phyloP scores from a whole-genome alignment of 2,797 vertebrate genomes.

The Diceros bicornis region DNA sequence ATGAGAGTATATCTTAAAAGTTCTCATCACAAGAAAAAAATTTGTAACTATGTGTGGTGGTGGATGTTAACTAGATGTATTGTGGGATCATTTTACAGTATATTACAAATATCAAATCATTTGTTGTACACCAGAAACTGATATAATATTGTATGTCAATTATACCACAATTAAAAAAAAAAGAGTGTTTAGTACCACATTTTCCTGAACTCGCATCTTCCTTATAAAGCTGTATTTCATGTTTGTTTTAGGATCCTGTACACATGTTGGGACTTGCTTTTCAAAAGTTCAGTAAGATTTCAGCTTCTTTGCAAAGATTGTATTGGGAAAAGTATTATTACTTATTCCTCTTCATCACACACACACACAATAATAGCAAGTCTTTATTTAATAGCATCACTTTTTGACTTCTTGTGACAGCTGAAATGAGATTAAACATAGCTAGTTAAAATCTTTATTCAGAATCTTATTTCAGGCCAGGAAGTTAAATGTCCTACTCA shows the following conservation, averaged over 20 bases:
- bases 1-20: slow-evolving; percentile 10
- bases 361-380: not conserved
- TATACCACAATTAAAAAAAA: not conserved
- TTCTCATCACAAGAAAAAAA: not conserved
- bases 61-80: not conserved
- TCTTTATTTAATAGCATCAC: slow-evolving; percentile 55
- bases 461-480: slow-evolving; percentile 44
- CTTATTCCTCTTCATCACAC: not conserved
- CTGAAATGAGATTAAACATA: slow-evolving; percentile 63
- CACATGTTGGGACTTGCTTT: slow-evolving; percentile 58
- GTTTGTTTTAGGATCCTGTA: slow-evolving; percentile 62
- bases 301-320: slow-evolving; percentile 18
- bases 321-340: slow-evolving; percentile 39
- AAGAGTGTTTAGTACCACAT: not conserved
- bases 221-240: slow-evolving; percentile 49
- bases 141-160: not conserved
- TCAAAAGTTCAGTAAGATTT: slow-evolving; percentile 70
- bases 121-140: not conserved
- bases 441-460: slow-evolving; percentile 60
- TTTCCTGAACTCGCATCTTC: slow-evolving; percentile 51
- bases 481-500: slow-evolving; percentile 29
- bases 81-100: not conserved
- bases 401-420: slow-evolving; percentile 40
- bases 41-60: not conserved
- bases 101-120: slow-evolving; percentile 32